Evolutionary conservation across 2,888 invertebrate species (phyloP), one percentile per base, ranked within the genome.

Genomic region (Synanthedon myopaeformis): DNA sequence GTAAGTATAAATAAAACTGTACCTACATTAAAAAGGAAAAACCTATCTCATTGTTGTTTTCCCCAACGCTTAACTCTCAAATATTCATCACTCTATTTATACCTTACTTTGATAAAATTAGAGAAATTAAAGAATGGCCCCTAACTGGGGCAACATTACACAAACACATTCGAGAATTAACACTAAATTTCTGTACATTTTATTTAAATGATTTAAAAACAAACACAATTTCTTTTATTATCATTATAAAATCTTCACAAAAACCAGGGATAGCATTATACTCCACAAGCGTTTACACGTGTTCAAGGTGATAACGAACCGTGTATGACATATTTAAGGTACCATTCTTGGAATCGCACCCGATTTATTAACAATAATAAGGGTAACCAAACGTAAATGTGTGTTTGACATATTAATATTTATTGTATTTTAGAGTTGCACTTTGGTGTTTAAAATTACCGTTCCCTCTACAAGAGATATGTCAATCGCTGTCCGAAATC

Each of bases 401-500:
- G 35, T 35, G 8, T 35, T 71, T 66, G 51, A 60, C 58, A 54
- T 74, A 71, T 66, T 76, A 73, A 76, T 76, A 74, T 76, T 77
- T 77, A 77, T 78, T 81, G 79, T 80, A 76, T 79, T 79, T 78
- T 80, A 76, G 81, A 83, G 87, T 86, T 84, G 84, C 85, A 88
- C 86, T 87, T 86, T 86, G 84, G 83, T 84, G 83, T 87, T 77
- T 78, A 71, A 72, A 74, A 77, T 77, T 79, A 82, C 76, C 73
- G 67, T 78, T 69, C 61, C 67, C 74, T 73, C 75, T 71, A 68
- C 67, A 74, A 66, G 70, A 79, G 75, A 78, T 85, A 82, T 87
- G 92, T 95, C 93, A 96, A 91, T 97, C 96, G 85, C 96, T 96
- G 84, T 97, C 97, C 62, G 95, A 96, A 76, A 94, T 92, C 56